Base-by-base conservation (phyloP, 2,888 invertebrate genomes). In the Cyrtodaria siliqua region DNA sequence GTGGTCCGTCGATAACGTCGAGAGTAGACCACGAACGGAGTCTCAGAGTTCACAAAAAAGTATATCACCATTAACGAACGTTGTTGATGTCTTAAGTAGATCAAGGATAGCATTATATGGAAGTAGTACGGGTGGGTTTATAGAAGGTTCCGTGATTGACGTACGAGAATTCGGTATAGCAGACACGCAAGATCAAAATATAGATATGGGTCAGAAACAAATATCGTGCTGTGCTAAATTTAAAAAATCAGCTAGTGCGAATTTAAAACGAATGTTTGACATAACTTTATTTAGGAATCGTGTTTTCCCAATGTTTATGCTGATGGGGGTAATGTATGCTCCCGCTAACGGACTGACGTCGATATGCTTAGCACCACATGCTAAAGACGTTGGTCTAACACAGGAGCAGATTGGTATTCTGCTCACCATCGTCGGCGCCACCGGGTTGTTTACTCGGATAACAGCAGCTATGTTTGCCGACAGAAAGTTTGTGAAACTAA, bases 401-500 rank as follows among this genome's bases (percentile, higher is more conserved):
- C 62, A 57, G 38, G 67, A 72, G n/a, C 40, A 78, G 47, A 67
- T 55, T 12, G 74, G 74, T 18, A 29, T 78, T n/a, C 44, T 81
- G 38, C 40, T 81, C 50, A 71, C 78, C 9, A 42, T 75, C 38
- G 44, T 75, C 8, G 74, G 78, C 26, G 77, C 71, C n/a, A 59
- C 56, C 24, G 81, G 73, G 12, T 62, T 68, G 56, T 20, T 55
- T 9, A 56, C 71, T 14, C 56, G 79, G 50, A 27, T 79, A 0
- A 16, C 60, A 14, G 40, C 62, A 40, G 74, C 79, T 4, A 49
- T 79, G 2, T 27, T 67, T 53, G 66, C 72, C 14, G 79, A 79
- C 62, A 67, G 63, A 27, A 67, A 71, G 18, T 74, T 55, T 24
- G 50, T 79, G 12, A 74, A 42, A 42, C 50, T 73, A 52, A 79